Evolutionary conservation across 2,797 vertebrate genomes (phyloP).

Genomic region (Pantherophis vulpinus): DNA sequence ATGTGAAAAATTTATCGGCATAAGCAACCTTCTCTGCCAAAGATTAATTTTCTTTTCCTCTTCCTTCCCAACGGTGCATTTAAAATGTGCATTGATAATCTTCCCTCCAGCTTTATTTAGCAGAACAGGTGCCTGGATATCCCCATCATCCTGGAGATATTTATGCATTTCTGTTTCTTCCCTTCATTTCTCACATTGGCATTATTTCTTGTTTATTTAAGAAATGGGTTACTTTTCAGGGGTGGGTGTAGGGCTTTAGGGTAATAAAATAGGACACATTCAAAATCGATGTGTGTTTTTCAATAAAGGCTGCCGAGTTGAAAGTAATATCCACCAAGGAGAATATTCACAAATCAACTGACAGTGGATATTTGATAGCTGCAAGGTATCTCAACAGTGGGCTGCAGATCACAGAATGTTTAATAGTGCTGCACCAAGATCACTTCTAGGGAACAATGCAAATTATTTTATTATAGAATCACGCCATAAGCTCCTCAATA

Average conservation of each 20-base stretch:
- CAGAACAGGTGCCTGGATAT: neutral
- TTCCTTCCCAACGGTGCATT: neutral
- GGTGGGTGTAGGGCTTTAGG: neutral
- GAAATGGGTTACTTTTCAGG: neutral
- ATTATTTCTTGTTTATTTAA: conserved; percentile 9
- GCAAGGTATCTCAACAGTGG: neutral
- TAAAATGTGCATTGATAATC: neutral
- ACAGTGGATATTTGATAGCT: neutral
- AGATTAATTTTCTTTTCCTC: neutral
- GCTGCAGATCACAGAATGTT: neutral
- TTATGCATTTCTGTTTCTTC: neutral
- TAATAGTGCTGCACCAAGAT: neutral
- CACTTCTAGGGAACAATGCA: neutral
- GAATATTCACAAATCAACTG: neutral
- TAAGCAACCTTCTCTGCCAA: neutral
- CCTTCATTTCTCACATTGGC: neutral
- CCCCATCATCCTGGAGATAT: neutral
- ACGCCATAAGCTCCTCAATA: neutral
- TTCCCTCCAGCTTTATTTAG: neutral
- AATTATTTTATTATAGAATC: neutral
- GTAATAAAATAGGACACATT: neutral
- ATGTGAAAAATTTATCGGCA: neutral
- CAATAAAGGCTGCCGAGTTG: conserved; percentile 17
- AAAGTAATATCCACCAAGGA: neutral
- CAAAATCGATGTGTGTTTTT: conserved; percentile 16